Evolutionary conservation across 2,797 vertebrate genomes (phyloP).

Genomic region (Tarsius wallacei): DNA sequence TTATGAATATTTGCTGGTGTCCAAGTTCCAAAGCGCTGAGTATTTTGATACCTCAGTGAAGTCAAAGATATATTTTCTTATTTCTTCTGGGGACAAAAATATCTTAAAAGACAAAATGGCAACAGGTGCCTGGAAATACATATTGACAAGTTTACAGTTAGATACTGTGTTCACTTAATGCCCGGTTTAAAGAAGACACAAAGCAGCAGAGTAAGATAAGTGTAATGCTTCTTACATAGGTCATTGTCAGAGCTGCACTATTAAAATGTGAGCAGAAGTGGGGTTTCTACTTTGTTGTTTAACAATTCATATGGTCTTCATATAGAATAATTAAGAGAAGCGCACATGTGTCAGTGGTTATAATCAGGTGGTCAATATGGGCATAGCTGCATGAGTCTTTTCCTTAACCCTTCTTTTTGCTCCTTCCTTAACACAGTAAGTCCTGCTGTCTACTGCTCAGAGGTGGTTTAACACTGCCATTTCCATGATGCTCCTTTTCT

Average conservation of each 20-base stretch:
- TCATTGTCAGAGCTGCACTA: not conserved
- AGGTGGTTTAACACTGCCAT: not conserved
- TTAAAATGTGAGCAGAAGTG: constrained; percentile 30
- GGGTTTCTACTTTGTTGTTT: constrained; percentile 49
- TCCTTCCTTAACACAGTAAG: not conserved
- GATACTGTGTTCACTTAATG: not conserved
- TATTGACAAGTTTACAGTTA: not conserved
- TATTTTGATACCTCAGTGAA: constrained; percentile 22
- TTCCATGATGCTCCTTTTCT: constrained; percentile 18
- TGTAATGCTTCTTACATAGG: constrained; percentile 7
- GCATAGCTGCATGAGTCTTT: not conserved
- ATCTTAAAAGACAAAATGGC: constrained; percentile 39
- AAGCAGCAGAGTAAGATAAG: not conserved
- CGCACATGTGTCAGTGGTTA: not conserved
- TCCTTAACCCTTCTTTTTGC: not conserved
- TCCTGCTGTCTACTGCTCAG: not conserved
- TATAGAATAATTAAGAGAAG: not conserved
- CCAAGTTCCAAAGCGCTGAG: not conserved
- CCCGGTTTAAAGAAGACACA: constrained; percentile 1
- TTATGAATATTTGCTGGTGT: not conserved
- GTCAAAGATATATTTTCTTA: not conserved
- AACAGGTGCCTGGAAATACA: not conserved
- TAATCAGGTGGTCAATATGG: not conserved
- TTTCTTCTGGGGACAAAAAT: constrained; percentile 27
- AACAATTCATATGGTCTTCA: constrained; percentile 1